These are phyloP conservation scores for Sebastes itinus DNA, from an alignment of 2,797 vertebrate genomes.

Conservation along the genomic window DNA sequence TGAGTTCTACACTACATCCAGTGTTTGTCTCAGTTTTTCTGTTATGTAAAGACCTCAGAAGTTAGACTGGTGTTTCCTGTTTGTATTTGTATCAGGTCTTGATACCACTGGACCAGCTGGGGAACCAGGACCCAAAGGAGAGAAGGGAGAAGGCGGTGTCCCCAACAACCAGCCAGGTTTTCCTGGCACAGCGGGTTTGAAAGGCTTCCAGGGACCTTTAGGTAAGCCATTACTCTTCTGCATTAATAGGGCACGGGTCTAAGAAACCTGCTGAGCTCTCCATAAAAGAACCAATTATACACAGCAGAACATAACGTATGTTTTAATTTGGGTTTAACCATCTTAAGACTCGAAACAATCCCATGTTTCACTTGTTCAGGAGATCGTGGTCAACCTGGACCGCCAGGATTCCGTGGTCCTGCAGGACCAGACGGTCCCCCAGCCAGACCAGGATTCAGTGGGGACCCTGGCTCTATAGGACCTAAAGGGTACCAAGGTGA, in stretches of 20 bases:
- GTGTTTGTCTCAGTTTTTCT: background rate
- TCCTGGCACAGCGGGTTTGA: conserved; percentile 82
- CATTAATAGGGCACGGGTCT: background rate
- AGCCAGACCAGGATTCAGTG: conserved; percentile 83
- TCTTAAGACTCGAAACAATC: conserved; percentile 10
- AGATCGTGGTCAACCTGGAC: conserved; percentile 82
- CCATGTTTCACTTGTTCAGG: conserved; percentile 79
- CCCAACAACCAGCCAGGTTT: conserved; percentile 82
- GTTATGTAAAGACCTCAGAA: background rate
- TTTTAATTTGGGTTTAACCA: background rate
- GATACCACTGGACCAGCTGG: conserved; percentile 84
- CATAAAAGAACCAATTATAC: background rate
- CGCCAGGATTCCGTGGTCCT: conserved; percentile 83
- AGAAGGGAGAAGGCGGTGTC: conserved; percentile 86
- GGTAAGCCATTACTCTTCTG: conserved; percentile 77
- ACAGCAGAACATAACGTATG: background rate
- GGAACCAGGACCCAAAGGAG: conserved; percentile 83
- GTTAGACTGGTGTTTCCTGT: background rate
- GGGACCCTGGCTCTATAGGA: conserved; percentile 86
- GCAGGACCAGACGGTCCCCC: conserved; percentile 81
- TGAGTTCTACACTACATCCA: background rate
- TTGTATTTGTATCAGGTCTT: conserved; percentile 76
- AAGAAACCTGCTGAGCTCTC: background rate
- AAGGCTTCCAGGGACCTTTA: conserved; percentile 85
- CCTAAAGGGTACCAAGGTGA: conserved; percentile 81